Evolutionary conservation across 2,888 invertebrate species (phyloP).

Genomic region (Troglohyphantes excavatus): DNA sequence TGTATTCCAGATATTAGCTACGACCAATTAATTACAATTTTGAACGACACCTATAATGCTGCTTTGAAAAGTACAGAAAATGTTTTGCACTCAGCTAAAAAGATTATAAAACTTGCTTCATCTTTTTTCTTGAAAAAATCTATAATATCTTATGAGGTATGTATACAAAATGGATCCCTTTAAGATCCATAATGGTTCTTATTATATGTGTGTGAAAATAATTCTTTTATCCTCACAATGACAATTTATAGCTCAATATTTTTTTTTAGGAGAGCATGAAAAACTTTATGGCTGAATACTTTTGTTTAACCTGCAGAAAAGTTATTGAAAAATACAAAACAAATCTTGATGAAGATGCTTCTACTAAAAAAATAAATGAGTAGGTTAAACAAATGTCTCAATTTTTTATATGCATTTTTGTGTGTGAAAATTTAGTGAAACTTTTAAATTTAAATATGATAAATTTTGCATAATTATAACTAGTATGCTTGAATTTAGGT

Average conservation of each 20-base stretch:
- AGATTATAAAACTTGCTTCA: constrained; percentile 47
- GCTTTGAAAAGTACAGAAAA: constrained; percentile 3
- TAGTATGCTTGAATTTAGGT: too few relatives aligned
- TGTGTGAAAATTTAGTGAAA: too few relatives aligned
- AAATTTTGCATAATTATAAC: too few relatives aligned
- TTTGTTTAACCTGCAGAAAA: constrained; percentile 16
- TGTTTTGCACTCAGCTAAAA: constrained; percentile 46
- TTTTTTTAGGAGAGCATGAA: constrained; percentile 40
- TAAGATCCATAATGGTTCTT: not conserved
- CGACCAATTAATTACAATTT: constrained; percentile 29
- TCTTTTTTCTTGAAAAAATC: constrained; percentile 44
- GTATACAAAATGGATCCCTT: not conserved
- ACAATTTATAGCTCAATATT: not conserved
- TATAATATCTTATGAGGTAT: constrained; percentile 46
- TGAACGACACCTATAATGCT: constrained; percentile 25
- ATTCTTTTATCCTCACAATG: not conserved
- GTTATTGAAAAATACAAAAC: constrained; percentile 45
- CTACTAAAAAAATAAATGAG: constrained; percentile 40
- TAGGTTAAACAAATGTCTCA: constrained; percentile 10
- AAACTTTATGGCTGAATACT: constrained; percentile 43
- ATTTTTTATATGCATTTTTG: too few relatives aligned
- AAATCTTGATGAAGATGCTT: not conserved
- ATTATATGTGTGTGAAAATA: not conserved
- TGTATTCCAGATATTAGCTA: constrained; percentile 31
- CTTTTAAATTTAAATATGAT: too few relatives aligned